These are phyloP conservation scores for Volucella zonaria DNA, from an alignment of 2,888 invertebrate species.

Conservation along the genomic window DNA sequence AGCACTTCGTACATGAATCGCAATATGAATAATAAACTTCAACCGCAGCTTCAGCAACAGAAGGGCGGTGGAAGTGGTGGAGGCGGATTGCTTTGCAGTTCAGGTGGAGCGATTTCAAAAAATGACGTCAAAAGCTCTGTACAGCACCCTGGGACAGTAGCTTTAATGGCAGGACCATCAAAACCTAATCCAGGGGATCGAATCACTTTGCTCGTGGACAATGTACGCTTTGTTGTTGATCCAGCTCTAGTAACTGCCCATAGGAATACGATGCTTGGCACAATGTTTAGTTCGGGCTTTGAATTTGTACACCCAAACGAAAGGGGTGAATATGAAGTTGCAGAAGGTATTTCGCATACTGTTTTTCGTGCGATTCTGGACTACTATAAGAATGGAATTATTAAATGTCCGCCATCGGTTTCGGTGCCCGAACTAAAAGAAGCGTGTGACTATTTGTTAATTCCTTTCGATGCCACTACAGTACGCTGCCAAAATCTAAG, in stretches of 20 bases:
- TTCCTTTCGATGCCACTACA: slow-evolving; percentile 98
- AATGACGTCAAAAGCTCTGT: slow-evolving; percentile 72
- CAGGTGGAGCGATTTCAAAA: slow-evolving; percentile 78
- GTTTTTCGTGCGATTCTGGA: slow-evolving; percentile 97
- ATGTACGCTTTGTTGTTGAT: slow-evolving; percentile 96
- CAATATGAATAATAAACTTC: slow-evolving; percentile 72
- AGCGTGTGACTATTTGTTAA: slow-evolving; percentile 98
- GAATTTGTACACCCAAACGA: slow-evolving; percentile 97
- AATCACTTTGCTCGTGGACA: slow-evolving; percentile 97
- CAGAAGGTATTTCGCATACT: slow-evolving; percentile 97
- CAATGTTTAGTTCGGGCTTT: slow-evolving; percentile 97
- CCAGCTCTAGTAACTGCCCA: slow-evolving; percentile 95
- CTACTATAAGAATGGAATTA: slow-evolving; percentile 94
- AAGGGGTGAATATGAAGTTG: slow-evolving; percentile 97
- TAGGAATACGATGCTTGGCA: slow-evolving; percentile 99
- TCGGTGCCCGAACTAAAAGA: slow-evolving; percentile 98
- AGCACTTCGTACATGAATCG: slow-evolving; percentile 78
- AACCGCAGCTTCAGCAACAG: slow-evolving; percentile 74
- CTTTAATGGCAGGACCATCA: slow-evolving; percentile 52
- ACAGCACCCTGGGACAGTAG: slow-evolving; percentile 24
- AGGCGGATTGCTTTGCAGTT: slow-evolving; percentile 59
- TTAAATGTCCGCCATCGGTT: slow-evolving; percentile 97
- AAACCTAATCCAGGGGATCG: slow-evolving; percentile 84
- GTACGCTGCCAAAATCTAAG: slow-evolving; percentile 98
- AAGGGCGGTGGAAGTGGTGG: slow-evolving; percentile 64